phyloP scores from a whole-genome alignment of 35 echinoderm and acorn worm genomes.

The Apostichopus parvimensis region DNA sequence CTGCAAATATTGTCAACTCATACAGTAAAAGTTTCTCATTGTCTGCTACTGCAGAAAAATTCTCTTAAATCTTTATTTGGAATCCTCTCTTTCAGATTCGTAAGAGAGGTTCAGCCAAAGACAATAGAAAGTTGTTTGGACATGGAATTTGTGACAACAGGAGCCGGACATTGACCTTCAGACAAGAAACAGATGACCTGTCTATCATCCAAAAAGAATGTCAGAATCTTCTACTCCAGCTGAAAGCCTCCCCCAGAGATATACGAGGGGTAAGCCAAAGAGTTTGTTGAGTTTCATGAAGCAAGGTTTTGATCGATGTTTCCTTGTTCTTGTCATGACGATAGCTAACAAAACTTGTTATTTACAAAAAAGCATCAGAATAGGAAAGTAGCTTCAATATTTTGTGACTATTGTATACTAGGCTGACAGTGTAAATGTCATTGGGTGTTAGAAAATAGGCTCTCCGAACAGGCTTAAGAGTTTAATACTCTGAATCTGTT shows the following conservation, averaged over 20 bases:
- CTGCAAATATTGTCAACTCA: no score
- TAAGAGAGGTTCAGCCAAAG: constrained; percentile 66
- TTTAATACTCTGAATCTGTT: no score
- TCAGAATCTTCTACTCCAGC: constrained; percentile 54
- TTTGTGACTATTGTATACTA: no score
- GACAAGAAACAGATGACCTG: constrained; percentile 61
- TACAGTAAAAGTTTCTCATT: neutral
- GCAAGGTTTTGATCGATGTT: no score
- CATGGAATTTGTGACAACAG: constrained; percentile 87
- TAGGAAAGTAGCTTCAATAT: no score
- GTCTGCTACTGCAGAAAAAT: neutral
- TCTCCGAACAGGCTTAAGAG: no score
- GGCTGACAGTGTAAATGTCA: no score
- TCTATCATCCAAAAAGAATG: constrained; percentile 64
- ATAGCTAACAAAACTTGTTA: no score
- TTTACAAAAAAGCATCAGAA: no score
- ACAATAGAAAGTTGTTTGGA: constrained; percentile 86
- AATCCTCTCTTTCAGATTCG: constrained; percentile 43
- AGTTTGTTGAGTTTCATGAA: no score
- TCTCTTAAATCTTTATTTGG: neutral
- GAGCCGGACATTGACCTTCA: constrained; percentile 66
- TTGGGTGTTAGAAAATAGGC: no score
- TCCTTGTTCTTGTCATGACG: no score
- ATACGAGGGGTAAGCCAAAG: constrained; percentile 83
- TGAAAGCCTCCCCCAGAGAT: constrained; percentile 67